Conservation (phyloP, 2,113 vertebrate genomes). For the Pituophis catenifer region DNA sequence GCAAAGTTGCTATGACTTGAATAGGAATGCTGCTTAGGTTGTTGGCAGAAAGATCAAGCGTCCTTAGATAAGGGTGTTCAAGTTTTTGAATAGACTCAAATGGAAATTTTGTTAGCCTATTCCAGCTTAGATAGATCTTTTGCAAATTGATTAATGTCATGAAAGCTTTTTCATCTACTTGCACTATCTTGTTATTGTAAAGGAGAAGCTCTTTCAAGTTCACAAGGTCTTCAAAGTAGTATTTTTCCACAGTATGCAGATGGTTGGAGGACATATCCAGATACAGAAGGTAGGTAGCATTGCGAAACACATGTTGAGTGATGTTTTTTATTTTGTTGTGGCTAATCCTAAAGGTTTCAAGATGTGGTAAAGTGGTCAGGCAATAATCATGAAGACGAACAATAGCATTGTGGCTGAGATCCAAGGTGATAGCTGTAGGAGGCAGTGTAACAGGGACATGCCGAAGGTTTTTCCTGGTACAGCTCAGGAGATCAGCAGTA, state of each 20-base stretch:
- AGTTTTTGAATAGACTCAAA: conserved; percentile 79
- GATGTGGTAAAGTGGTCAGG: conserved; percentile 74
- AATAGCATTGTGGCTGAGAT: conserved; percentile 88
- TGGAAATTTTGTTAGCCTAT: conserved; percentile 86
- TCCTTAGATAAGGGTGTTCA: conserved; percentile 75
- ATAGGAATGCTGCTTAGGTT: conserved; percentile 80
- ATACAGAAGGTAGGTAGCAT: conserved; percentile 77
- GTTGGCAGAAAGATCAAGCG: conserved; percentile 91
- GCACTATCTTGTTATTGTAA: conserved; percentile 83
- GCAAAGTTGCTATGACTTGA: conserved; percentile 75
- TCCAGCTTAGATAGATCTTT: conserved; percentile 91
- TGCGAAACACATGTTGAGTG: conserved; percentile 71
- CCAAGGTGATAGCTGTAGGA: conserved; percentile 73
- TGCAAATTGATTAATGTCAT: conserved; percentile 71
- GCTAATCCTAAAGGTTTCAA: conserved; percentile 78
- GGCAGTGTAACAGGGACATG: conserved; percentile 75
- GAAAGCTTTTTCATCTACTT: conserved; percentile 78
- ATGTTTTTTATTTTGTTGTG: conserved; percentile 81
- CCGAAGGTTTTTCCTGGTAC: conserved; percentile 74
- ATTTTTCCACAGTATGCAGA: conserved; percentile 69
- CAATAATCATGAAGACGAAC: conserved; percentile 64
- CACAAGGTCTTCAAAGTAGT: conserved; percentile 79
- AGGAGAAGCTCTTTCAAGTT: conserved; percentile 87
- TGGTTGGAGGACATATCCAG: conserved; percentile 94
- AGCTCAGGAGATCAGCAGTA: conserved; percentile 89